phyloP scores from a whole-genome alignment of 2,888 invertebrate genomes.

The Eupeodes latifasciatus region DNA sequence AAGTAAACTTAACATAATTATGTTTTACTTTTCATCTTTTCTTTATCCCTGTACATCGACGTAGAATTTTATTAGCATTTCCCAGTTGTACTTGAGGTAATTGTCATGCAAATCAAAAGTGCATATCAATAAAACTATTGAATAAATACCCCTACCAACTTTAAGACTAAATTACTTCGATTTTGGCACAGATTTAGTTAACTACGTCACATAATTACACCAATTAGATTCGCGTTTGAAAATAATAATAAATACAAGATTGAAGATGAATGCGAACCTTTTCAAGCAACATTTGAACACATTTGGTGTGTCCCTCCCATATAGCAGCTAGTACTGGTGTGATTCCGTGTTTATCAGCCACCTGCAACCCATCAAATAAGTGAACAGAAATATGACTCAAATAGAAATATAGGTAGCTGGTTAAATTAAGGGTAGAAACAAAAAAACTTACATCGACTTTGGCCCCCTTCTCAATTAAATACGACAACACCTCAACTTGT shows the following conservation, averaged over 20 bases:
- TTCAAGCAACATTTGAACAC: constrained; percentile 94
- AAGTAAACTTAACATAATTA: no score
- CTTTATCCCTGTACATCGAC: no score
- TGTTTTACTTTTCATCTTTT: no score
- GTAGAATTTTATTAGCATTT: no score
- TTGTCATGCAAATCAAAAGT: no score
- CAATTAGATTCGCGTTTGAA: background rate
- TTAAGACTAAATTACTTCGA: no score
- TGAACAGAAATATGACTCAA: constrained; percentile 5
- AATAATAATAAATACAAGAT: background rate
- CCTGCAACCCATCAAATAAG: constrained; percentile 85
- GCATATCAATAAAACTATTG: no score
- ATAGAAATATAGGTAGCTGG: background rate
- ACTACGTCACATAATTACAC: no score
- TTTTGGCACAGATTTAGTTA: no score
- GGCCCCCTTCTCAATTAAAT: constrained; percentile 94
- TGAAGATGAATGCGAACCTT: constrained; percentile 86
- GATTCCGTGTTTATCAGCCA: constrained; percentile 97
- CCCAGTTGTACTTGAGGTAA: no score
- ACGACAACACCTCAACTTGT: constrained; percentile 94
- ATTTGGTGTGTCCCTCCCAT: constrained; percentile 97
- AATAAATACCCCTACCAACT: no score
- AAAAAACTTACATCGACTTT: constrained; percentile 93
- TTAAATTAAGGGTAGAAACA: constrained; percentile 13
- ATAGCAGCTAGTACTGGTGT: constrained; percentile 97